Percentiles rank a stretch among this genome's conserved stretches.
These are phyloP conservation scores for Microcebus ravelobensis DNA, from an alignment of 2,113 vertebrate genomes.

Conservation along the genomic window DNA sequence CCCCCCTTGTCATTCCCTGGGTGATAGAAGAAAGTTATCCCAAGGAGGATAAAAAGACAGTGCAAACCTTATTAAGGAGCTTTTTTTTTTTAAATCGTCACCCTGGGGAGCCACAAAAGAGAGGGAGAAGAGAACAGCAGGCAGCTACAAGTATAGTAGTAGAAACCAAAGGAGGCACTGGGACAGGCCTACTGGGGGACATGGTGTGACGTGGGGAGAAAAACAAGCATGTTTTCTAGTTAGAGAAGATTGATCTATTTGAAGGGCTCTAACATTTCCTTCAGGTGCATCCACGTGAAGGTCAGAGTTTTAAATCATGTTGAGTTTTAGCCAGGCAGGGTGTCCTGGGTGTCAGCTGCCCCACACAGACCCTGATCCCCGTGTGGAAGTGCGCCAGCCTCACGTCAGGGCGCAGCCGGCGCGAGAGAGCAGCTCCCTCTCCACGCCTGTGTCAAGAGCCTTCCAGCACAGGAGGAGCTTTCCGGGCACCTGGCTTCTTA, in stretches of 20 bases:
- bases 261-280: background rate
- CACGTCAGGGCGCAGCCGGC: background rate
- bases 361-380: background rate
- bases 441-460: background rate
- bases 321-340: background rate
- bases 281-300: background rate
- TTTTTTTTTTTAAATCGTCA: background rate
- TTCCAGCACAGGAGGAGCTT: too few relatives aligned
- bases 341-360: background rate
- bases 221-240: background rate
- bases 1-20: background rate
- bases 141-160: background rate
- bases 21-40: background rate
- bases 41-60: background rate
- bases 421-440: background rate
- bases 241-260: background rate
- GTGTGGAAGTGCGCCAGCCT: background rate
- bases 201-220: background rate
- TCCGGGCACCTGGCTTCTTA: background rate
- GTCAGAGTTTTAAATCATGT: conserved; percentile 12
- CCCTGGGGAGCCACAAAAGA: background rate
- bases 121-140: background rate
- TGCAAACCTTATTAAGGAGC: conserved; percentile 10
- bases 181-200: background rate
- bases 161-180: background rate